Conservation (phyloP, 2,113 vertebrate genomes). For the Bubo bubo region DNA sequence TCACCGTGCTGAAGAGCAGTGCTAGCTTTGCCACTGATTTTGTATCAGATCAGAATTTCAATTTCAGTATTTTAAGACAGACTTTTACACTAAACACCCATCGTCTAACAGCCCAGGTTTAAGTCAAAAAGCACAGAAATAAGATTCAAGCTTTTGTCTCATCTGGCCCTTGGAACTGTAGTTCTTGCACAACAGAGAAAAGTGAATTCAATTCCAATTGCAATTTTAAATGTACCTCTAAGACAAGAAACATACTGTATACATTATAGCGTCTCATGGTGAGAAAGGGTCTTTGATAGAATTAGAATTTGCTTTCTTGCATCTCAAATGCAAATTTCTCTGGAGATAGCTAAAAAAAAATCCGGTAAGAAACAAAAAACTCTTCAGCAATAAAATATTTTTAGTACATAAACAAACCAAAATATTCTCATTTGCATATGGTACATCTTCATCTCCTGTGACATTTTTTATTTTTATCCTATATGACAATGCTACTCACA, state of each 20-base stretch:
- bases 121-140: background rate
- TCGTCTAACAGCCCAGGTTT: background rate
- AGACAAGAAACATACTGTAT: slow-evolving; percentile 11
- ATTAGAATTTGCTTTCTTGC: slow-evolving; percentile 1
- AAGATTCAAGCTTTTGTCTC: background rate
- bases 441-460: slow-evolving; percentile 29
- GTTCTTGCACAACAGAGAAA: background rate
- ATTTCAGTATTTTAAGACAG: background rate
- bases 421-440: slow-evolving; percentile 48
- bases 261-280: background rate
- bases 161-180: background rate
- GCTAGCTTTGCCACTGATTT: background rate
- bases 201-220: background rate
- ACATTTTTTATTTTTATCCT: slow-evolving; percentile 62
- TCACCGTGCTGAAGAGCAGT: background rate
- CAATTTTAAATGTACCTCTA: slow-evolving; percentile 5
- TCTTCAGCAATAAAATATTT: slow-evolving; percentile 47
- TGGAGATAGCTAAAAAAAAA: slow-evolving; percentile 35
- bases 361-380: background rate
- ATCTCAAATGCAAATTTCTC: slow-evolving; percentile 48
- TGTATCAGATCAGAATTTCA: background rate
- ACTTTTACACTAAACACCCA: background rate
- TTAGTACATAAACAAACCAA: slow-evolving; percentile 46
- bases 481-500: slow-evolving; percentile 37
- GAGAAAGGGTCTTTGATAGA: slow-evolving; percentile 43